A percentile compares a stretch with the other conserved stretches of the same genome.
These are phyloP conservation scores for Lemur catta DNA, from an alignment of 2,797 vertebrate genomes.

Conservation along the genomic window DNA sequence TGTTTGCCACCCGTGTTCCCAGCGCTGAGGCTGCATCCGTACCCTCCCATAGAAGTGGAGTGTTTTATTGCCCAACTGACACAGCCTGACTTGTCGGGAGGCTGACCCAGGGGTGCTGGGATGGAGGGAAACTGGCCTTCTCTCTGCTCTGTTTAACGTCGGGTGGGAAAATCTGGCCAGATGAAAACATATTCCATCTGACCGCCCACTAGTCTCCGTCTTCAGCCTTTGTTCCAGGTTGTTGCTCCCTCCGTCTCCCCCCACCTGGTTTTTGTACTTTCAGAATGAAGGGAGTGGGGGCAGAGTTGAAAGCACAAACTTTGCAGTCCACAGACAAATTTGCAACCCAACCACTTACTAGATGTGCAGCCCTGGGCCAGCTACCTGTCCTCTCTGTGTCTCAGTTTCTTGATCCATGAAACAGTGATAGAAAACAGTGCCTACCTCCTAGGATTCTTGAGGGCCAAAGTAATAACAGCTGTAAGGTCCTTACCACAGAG, in stretches of 20 bases:
- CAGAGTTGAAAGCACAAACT: not conserved
- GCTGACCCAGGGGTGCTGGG: not conserved
- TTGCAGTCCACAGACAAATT: not conserved
- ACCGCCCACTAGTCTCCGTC: not conserved
- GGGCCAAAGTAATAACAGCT: not conserved
- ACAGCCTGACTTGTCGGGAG: not conserved
- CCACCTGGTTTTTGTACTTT: not conserved
- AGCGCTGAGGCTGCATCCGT: not conserved
- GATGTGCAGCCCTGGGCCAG: not conserved
- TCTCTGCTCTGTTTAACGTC: not conserved
- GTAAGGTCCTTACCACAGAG: not conserved
- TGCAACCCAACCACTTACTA: not conserved
- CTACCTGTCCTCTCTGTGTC: not conserved
- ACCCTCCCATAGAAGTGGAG: not conserved
- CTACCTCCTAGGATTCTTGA: not conserved
- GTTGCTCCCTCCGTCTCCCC: not conserved
- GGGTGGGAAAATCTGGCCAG: not conserved
- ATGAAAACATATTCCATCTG: not conserved
- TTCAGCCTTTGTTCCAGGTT: not conserved
- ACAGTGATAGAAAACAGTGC: not conserved
- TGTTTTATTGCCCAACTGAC: not conserved
- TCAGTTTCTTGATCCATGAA: not conserved
- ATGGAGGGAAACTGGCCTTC: not conserved
- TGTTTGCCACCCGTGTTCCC: not conserved
- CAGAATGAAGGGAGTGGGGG: not conserved